Evolutionary conservation across 2,113 vertebrate species (phyloP).

Genomic region (Melozone crissalis): DNA sequence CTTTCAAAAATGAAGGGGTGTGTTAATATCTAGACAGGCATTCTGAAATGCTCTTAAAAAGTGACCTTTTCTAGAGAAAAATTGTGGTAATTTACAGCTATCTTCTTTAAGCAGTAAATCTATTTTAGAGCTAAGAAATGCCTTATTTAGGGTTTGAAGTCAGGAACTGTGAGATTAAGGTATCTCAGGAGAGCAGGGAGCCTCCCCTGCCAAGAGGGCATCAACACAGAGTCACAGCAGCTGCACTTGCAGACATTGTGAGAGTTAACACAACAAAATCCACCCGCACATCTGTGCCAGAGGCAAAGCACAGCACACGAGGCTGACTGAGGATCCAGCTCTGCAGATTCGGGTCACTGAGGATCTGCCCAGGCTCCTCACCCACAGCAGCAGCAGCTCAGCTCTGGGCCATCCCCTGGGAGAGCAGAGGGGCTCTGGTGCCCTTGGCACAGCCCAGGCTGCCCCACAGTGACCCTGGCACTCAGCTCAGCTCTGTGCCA

Average conservation of each 20-base stretch:
- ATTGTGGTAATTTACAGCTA: neutral
- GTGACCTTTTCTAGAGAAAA: neutral
- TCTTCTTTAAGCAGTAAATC: neutral
- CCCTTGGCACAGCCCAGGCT: no score
- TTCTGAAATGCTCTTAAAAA: neutral
- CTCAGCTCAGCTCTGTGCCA: neutral
- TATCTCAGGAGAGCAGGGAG: neutral
- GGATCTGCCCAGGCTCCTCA: neutral
- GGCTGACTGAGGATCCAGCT: neutral
- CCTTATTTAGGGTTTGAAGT: fast-evolving
- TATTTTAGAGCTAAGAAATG: neutral
- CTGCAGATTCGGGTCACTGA: neutral
- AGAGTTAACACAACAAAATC: neutral
- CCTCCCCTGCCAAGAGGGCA: neutral
- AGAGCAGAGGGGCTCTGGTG: neutral
- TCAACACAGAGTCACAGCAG: neutral
- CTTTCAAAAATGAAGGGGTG: neutral
- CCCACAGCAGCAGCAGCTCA: neutral
- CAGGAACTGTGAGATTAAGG: neutral
- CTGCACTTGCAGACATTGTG: neutral
- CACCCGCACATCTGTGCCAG: fast-evolving
- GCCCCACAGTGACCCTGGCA: neutral
- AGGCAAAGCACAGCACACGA: neutral
- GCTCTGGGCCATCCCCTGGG: neutral
- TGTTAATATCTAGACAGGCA: neutral